Base-by-base conservation (phyloP, 1,140 invertebrate species). In the Dendrolimus kikuchii region DNA sequence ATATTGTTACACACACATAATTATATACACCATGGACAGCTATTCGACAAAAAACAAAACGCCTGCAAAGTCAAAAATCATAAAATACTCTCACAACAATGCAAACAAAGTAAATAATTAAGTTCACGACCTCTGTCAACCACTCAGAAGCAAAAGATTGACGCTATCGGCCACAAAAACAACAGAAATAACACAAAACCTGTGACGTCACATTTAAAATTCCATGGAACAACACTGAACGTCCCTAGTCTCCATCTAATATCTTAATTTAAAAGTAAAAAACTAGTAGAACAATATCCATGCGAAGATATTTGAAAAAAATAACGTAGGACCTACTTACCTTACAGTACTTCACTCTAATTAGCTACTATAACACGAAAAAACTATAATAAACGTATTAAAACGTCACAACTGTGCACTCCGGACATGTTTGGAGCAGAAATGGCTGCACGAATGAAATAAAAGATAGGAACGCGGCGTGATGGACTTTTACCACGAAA, bases 401-500 rank as follows among this genome's bases (percentile, higher is more conserved):
- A 71, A 81, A 82, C 74, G 73, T 71, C 67, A 73, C 74, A 67
- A 80, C 73, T 72, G 71, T 69, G 50, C 58, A 60, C 71, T 68
- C 59, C 76, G 56, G 77, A 83, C 80, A 81, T 83, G 66, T 81
- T 86, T 77, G 70, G 57, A 64, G 60, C 71, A 69, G 71, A 76
- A 85, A 83, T 86, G 80, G 78, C 72, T 71, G 75, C 71, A 74
- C 72, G 74, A 76, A 75, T 77, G 74, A 74, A 66, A 71, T 66
- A 64, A 64, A 64, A 75, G 75, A 74, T 66, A 70, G 65, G 64
- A 68, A 62, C 66, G 63, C 60, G 58, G 64, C 53, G 58, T 66
- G 66, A 55, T 58, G 57, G 50, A 49, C 59, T 53, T 38, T 49
- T 78, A 86, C 80, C 74, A 77, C 56, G 59, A 64, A 61, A 63